Base-by-base conservation (phyloP, 2,888 invertebrate species). In the Hololepta plana region DNA sequence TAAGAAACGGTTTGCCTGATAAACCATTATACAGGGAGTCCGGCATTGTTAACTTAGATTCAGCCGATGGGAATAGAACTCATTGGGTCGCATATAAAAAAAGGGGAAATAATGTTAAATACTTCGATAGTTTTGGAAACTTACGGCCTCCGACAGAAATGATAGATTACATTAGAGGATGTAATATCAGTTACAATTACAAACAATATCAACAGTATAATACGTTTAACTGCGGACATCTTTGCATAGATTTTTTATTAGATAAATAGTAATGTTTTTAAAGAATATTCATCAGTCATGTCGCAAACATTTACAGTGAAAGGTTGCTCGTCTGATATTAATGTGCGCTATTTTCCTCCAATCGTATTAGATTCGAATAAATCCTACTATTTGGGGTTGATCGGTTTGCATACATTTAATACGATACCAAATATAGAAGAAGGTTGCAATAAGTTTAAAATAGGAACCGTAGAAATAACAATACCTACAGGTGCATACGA, bases 11-110 rank as follows among this genome's bases (percentile, higher is more conserved):
- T 4, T 34, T 39, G 31, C 38, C 42, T 13, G 24, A 23, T 5
- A 25, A 15, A 28, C 27, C 31, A 10, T 13, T 10, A n/a, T 17
- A 15, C 23, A 38, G 32, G 15, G 49, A 49, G 34, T 38, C 38
- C 26, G 42, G 31, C 3, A 34, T 44, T 16, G 24, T 44, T 17
- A 47, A 50, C 41, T 38, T 48, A 28, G 47, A 47, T 37, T 28
- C 28, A 22, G 32, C 23, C 20, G 21, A 17, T 5, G 37, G 35
- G 4, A 12, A 15, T 11, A 49, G 51, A 5, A 45, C 47, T 10
- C 48, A 53, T 39, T 47, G 50, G 49, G 41, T 47, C 35, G 40
- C 44, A 26, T 50, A 46, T 34, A 39, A 32, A 16, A 50, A 50
- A 38, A 31, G 35, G 3, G 35, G 35, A 15, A 30, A 41, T 26